Evolutionary conservation across 1,140 invertebrate species (phyloP).

Genomic region (Chrysopa pallens): DNA sequence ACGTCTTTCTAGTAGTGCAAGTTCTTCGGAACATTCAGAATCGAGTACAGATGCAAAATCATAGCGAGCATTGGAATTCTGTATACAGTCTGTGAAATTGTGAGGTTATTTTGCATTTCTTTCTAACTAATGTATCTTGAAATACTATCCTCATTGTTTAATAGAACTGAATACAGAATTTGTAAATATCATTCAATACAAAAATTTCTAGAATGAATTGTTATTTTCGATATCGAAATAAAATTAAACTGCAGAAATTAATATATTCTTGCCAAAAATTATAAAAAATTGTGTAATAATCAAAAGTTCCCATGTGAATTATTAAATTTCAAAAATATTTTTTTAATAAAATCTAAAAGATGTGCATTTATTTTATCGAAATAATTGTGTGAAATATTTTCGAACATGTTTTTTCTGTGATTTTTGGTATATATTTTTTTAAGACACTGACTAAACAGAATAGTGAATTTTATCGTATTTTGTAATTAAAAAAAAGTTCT

Average conservation of each 20-base stretch:
- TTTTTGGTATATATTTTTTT: no score
- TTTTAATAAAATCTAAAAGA: no score
- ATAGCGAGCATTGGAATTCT: background rate
- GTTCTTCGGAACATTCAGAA: conserved; percentile 40
- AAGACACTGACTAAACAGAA: no score
- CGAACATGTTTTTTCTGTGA: no score
- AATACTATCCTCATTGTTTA: conserved; percentile 1
- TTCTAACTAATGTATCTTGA: background rate
- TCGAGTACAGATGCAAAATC: conserved; percentile 37
- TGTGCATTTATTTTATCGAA: no score
- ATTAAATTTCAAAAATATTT: no score
- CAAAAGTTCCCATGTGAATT: no score
- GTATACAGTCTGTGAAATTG: conserved; percentile 3
- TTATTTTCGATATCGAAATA: conserved; percentile 1
- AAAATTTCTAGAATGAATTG: background rate
- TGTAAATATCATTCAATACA: background rate
- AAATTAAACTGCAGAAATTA: background rate
- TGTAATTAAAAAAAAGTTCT: no score
- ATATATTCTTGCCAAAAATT: background rate
- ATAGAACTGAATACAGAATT: background rate
- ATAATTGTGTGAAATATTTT: no score
- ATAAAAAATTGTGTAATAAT: no score
- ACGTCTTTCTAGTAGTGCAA: conserved; percentile 32
- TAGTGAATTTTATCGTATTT: no score
- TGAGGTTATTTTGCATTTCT: conserved; percentile 1